These are phyloP conservation scores for Neodiprion fabricii DNA, from an alignment of 1,140 invertebrate species.

Conservation along the genomic window DNA sequence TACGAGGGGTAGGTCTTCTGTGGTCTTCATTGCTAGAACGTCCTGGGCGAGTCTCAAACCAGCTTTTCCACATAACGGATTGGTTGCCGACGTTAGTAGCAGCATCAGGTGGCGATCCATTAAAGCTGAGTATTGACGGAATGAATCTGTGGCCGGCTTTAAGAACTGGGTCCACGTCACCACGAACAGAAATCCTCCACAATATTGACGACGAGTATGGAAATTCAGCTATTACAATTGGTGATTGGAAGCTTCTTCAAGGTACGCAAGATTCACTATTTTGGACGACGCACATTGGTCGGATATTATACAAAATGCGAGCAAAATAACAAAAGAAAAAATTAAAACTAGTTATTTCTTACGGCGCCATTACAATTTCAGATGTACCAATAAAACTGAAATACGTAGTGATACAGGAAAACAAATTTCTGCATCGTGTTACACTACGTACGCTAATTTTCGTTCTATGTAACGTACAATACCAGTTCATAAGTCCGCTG, in stretches of 20 bases:
- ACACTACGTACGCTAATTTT: too few species aligned
- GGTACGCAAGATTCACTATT: conserved; percentile 59
- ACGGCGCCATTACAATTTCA: too few species aligned
- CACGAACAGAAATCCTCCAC: conserved; percentile 75
- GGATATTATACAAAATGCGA: too few species aligned
- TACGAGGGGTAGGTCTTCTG: conserved; percentile 73
- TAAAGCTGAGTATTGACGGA: conserved; percentile 69
- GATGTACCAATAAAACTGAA: too few species aligned
- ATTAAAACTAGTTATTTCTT: neutral
- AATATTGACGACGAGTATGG: conserved; percentile 87
- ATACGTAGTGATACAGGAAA: too few species aligned
- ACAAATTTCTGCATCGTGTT: too few species aligned
- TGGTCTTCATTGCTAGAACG: conserved; percentile 69
- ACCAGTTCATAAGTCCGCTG: too few species aligned
- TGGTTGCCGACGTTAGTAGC: conserved; percentile 87
- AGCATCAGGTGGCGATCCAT: conserved; percentile 65
- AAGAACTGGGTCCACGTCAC: conserved; percentile 66
- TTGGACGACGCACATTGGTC: too few species aligned
- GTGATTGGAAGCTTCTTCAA: conserved; percentile 84
- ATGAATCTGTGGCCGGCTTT: conserved; percentile 78
- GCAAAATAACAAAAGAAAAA: conserved; percentile 11
- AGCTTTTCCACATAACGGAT: conserved; percentile 84
- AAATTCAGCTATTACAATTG: conserved; percentile 73
- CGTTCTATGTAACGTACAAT: too few species aligned
- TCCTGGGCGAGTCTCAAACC: conserved; percentile 66